Percentiles rank a stretch among this genome's conserved stretches.
phyloP scores from a whole-genome alignment of 1,140 invertebrate species.

The Bombus waltoni region DNA sequence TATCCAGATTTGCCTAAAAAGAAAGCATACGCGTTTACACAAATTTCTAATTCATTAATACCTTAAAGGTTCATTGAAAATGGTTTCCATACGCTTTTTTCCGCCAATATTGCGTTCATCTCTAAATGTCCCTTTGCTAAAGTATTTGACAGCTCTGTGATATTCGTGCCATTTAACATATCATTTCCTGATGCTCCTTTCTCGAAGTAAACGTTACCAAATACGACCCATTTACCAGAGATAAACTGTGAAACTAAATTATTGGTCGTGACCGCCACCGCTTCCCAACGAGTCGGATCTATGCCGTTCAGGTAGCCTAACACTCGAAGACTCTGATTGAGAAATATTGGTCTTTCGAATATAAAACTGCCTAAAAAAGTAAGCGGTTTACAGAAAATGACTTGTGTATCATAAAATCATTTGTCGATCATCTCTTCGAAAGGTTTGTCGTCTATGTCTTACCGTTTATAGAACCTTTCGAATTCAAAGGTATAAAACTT shows the following conservation, averaged over 20 bases:
- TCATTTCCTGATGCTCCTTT: conserved; percentile 68
- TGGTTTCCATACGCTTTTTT: conserved; percentile 66
- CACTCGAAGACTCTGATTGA: conserved; percentile 69
- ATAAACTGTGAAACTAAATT: conserved; percentile 67
- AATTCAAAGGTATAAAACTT: conserved; percentile 55
- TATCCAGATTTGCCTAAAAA: conserved; percentile 60
- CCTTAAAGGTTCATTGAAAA: not conserved
- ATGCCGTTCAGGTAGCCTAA: conserved; percentile 70
- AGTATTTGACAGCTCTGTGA: conserved; percentile 62
- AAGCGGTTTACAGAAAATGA: not conserved
- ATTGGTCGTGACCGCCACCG: conserved; percentile 61
- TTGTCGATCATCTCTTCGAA: not conserved
- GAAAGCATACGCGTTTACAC: not conserved
- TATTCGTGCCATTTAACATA: conserved; percentile 71
- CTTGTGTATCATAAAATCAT: not conserved
- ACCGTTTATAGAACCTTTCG: conserved; percentile 59
- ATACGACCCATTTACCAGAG: conserved; percentile 72
- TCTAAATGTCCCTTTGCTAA: conserved; percentile 62
- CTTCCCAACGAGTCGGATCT: conserved; percentile 72
- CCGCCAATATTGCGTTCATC: conserved; percentile 57
- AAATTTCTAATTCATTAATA: not conserved
- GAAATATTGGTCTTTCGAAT: conserved; percentile 72
- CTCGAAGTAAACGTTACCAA: conserved; percentile 73
- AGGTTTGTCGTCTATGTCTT: not conserved
- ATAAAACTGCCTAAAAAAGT: conserved; percentile 68